Conservation (phyloP, 2,797 vertebrate species). For the Microtus agrestis region DNA sequence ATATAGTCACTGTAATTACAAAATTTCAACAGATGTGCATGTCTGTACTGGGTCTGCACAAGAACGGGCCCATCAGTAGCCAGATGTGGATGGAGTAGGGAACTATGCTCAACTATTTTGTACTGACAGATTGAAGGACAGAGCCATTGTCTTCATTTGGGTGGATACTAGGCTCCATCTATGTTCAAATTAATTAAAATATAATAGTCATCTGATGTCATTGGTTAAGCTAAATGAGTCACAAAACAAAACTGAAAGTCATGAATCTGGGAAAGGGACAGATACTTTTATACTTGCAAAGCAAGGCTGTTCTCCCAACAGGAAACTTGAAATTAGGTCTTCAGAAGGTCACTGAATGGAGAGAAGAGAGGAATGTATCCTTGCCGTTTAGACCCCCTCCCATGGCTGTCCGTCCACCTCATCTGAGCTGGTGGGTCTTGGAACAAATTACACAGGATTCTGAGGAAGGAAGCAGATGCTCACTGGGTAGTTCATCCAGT, state of each 20-base stretch:
- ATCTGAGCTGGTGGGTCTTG: not conserved
- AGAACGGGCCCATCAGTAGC: not conserved
- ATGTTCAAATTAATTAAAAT: not conserved
- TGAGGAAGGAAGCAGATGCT: not conserved
- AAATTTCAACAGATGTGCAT: not conserved
- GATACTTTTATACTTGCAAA: not conserved
- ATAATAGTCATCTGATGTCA: not conserved
- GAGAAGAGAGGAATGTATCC: not conserved
- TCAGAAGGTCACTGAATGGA: not conserved
- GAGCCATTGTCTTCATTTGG: not conserved
- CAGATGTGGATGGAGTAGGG: not conserved
- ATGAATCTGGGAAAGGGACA: not conserved
- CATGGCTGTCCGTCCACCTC: not conserved
- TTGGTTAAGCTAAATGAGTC: not conserved
- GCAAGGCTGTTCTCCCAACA: not conserved
- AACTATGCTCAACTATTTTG: not conserved
- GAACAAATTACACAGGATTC: not conserved
- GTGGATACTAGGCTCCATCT: not conserved
- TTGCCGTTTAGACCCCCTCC: not conserved
- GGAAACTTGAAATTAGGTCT: not conserved
- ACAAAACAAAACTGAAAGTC: not conserved
- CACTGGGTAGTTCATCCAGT: not conserved
- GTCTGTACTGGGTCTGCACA: not conserved
- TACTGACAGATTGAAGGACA: not conserved
- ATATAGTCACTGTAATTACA: not conserved